Evolutionary conservation across 2,797 vertebrate species (phyloP).

Genomic region (Amblyraja radiata): DNA sequence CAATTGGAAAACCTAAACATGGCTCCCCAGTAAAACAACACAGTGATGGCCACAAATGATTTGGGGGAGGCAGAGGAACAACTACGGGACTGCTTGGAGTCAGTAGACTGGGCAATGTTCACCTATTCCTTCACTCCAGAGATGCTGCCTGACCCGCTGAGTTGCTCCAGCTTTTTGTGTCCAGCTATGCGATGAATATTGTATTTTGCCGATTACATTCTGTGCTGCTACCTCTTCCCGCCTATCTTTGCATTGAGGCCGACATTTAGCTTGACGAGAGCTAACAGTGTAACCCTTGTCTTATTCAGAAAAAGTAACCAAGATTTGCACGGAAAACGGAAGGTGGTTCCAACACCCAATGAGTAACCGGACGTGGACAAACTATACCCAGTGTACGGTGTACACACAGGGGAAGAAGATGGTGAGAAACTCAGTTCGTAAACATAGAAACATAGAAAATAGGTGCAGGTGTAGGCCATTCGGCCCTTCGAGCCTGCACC

Average conservation of each 20-base stretch:
- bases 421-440: conserved; percentile 48
- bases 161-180: too few species aligned
- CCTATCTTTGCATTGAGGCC: not conserved
- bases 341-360: conserved; percentile 69
- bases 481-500: too few species aligned
- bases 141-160: too few species aligned
- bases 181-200: not conserved
- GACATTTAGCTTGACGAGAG: not conserved
- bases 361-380: conserved; percentile 64
- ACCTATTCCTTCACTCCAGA: too few species aligned
- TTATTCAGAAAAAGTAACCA: conserved; percentile 63
- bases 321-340: conserved; percentile 63
- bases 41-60: too few species aligned
- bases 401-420: conserved; percentile 52
- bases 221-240: not conserved
- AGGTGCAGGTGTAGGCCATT: too few species aligned
- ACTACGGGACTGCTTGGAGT: too few species aligned
- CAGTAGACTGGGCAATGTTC: too few species aligned
- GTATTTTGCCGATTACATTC: not conserved
- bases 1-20: not conserved
- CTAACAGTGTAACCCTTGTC: not conserved
- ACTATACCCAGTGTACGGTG: conserved; percentile 63
- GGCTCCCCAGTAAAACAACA: not conserved
- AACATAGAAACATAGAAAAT: too few species aligned
- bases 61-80: too few species aligned